phyloP scores from a whole-genome alignment of 2,888 invertebrate genomes.

The Trilocha varians region DNA sequence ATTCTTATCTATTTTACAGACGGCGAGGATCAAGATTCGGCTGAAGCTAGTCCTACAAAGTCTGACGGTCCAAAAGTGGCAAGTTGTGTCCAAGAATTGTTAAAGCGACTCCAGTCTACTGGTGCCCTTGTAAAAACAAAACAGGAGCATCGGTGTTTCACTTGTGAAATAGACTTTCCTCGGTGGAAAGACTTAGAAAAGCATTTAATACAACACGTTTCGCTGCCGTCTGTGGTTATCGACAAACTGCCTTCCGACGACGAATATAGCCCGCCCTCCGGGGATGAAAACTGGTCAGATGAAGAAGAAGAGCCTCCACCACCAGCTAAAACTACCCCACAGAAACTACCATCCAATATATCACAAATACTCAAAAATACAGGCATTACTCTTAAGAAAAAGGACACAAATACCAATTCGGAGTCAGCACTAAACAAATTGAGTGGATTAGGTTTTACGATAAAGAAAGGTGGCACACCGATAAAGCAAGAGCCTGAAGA shows the following conservation, averaged over 20 bases:
- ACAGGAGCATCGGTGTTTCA: slow-evolving; percentile 57
- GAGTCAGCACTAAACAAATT: slow-evolving; percentile 53
- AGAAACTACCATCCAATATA: slow-evolving; percentile 48
- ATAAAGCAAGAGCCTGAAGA: slow-evolving; percentile 47
- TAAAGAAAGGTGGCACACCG: slow-evolving; percentile 51
- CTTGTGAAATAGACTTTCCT: slow-evolving; percentile 65
- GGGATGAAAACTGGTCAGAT: slow-evolving; percentile 63
- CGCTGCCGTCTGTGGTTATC: slow-evolving; percentile 64
- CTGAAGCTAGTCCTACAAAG: slow-evolving; percentile 23
- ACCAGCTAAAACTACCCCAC: slow-evolving; percentile 31
- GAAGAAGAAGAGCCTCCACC: slow-evolving; percentile 50
- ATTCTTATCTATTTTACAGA: slow-evolving; percentile 19
- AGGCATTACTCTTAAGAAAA: slow-evolving; percentile 51
- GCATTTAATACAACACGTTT: slow-evolving; percentile 72
- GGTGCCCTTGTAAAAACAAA: slow-evolving; percentile 53
- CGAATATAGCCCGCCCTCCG: slow-evolving; percentile 51
- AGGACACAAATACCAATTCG: slow-evolving; percentile 34
- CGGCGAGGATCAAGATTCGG: slow-evolving; percentile 33
- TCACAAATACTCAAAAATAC: slow-evolving; percentile 53
- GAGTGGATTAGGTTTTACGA: slow-evolving; percentile 60
- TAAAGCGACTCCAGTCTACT: slow-evolving; percentile 50
- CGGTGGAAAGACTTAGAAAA: slow-evolving; percentile 58
- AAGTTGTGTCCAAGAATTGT: slow-evolving; percentile 42
- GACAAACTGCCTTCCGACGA: slow-evolving; percentile 69
- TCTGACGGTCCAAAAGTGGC: slow-evolving; percentile 18